Evolutionary conservation across 2,888 invertebrate species (phyloP), one percentile per base, ranked within the genome.

Genomic region (Zelleria hepariella): DNA sequence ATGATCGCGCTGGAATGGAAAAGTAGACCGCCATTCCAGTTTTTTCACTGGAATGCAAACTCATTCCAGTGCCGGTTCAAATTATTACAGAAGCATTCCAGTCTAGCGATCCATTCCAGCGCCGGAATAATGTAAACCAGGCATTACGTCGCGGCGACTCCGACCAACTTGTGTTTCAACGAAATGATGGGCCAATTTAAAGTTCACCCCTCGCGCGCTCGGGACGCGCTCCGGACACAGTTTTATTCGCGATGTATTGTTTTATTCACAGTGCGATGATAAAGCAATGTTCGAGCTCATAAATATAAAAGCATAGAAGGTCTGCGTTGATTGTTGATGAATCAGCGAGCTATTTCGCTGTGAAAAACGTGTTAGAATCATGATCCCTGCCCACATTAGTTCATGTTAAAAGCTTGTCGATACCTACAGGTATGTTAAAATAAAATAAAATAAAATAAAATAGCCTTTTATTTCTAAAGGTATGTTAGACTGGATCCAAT

Each of bases 171-270:
- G 51, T 51, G 51, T 27, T 55, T 55, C 32, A 55, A 55, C 58
- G 55, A 64, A 66, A 70, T 67, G 70, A 71, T 69, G 65, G 64
- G 67, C 68, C 71, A 75, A 74, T 77, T 75, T 72, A 74, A 76
- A 77, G 71, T 76, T 76, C 15, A 65, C 64, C 62, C 64, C 62
- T 48, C 48, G 49, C 58, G 59, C 48, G 7, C 18, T 32, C 23
- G 52, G n/a, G 53, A 26, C 42, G 10, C 24, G n/a, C 53, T 10
- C 15, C 25, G 24, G 23, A 25, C 24, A 4, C 15, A 53, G 53
- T 53, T 53, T 53, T 53, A 53, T 53, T 53, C n/a, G 53, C 24
- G 53, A 53, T 53, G 23, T 53, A 53, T 24, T 53, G 53, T 53
- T 53, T 53, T 53, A 53, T 53, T 10, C 53, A n/a, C 53, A 10